These are phyloP conservation scores for Dipodomys merriami DNA, from an alignment of 2,113 vertebrate species.

Conservation along the genomic window DNA sequence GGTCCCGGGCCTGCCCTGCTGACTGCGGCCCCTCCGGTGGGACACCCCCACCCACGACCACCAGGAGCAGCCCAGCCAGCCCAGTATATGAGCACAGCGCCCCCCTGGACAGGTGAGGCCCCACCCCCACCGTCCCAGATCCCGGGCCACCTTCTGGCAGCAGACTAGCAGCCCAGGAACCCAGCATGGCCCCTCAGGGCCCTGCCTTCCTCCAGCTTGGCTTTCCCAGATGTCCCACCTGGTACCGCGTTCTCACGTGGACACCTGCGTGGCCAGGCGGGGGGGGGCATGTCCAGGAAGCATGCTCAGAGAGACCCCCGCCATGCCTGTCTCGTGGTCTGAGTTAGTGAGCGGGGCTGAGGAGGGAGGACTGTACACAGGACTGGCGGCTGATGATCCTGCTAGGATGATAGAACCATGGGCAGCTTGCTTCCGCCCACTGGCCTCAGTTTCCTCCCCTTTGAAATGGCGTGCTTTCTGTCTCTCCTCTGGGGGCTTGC, in stretches of 20 bases:
- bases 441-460: neutral
- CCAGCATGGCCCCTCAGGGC: neutral
- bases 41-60: neutral
- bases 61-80: slow-evolving; percentile 60
- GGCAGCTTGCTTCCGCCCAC: no score
- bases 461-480: neutral
- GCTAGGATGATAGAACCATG: no score
- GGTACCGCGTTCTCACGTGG: accelerated
- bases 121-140: accelerated
- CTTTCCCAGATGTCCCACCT: neutral
- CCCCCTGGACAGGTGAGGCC: slow-evolving; percentile 83
- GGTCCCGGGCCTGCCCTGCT: slow-evolving; percentile 67
- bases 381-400: neutral
- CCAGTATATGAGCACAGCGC: slow-evolving; percentile 45
- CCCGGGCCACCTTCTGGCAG: neutral
- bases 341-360: neutral
- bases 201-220: neutral
- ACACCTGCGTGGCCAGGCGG: neutral
- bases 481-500: neutral
- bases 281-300: no score
- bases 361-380: neutral
- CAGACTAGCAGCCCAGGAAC: neutral
- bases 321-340: accelerated
- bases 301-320: neutral
- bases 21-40: slow-evolving; percentile 56